Percentiles rank a stretch among this genome's conserved stretches.
phyloP scores from a whole-genome alignment of 2,888 invertebrate species.

The Eulithis testata region DNA sequence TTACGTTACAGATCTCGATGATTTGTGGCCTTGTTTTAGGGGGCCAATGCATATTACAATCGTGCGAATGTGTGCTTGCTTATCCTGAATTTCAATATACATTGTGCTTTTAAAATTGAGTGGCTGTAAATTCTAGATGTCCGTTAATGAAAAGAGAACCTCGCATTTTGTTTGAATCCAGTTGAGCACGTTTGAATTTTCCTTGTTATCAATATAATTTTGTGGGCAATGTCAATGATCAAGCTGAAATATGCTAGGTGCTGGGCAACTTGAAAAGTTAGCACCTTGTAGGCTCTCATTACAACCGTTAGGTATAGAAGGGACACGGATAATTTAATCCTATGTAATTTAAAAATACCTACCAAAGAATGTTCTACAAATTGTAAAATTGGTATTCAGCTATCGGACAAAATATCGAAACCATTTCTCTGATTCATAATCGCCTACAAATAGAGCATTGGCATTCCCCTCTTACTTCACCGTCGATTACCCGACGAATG shows the following conservation, averaged over 20 bases:
- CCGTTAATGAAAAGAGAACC: too few relatives aligned
- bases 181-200: too few relatives aligned
- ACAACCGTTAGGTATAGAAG: too few relatives aligned
- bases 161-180: too few relatives aligned
- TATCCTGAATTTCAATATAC: background rate
- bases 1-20: constrained; percentile 40
- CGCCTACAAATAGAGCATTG: constrained; percentile 58
- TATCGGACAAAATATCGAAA: constrained; percentile 43
- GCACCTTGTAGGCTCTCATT: too few relatives aligned
- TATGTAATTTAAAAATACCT: background rate
- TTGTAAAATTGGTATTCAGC: constrained; percentile 8
- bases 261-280: too few relatives aligned
- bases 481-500: constrained; percentile 77
- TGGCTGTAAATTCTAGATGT: too few relatives aligned
- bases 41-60: constrained; percentile 1
- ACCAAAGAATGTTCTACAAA: background rate
- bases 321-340: too few relatives aligned
- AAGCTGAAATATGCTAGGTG: too few relatives aligned
- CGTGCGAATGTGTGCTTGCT: background rate
- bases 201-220: too few relatives aligned
- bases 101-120: too few relatives aligned
- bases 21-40: constrained; percentile 37
- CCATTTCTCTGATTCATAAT: constrained; percentile 36
- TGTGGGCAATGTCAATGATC: too few relatives aligned
- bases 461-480: constrained; percentile 64